Conservation (phyloP, 2,797 vertebrate genomes). For the Lutjanus argentimaculatus region DNA sequence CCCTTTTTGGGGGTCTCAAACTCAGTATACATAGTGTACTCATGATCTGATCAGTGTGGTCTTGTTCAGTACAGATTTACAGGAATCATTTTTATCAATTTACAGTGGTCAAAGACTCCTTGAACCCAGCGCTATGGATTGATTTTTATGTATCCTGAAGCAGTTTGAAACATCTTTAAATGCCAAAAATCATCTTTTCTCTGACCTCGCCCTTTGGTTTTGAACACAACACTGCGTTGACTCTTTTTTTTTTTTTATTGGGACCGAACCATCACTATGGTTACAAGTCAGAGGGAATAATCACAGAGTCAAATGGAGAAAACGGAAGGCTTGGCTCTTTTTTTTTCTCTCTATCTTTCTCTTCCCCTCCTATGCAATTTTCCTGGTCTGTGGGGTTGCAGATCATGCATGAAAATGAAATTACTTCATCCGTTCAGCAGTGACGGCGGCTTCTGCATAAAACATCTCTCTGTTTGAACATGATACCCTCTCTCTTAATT, state of each 20-base stretch:
- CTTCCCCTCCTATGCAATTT: slow-evolving; percentile 80
- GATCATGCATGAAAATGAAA: slow-evolving; percentile 90
- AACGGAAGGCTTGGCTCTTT: slow-evolving; percentile 59
- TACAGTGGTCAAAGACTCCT: background rate
- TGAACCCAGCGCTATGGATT: background rate
- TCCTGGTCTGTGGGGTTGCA: slow-evolving; percentile 81
- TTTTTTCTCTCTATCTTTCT: slow-evolving; percentile 54
- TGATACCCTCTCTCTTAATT: slow-evolving; percentile 85
- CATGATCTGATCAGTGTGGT: background rate
- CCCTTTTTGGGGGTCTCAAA: background rate
- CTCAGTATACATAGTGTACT: too few species aligned
- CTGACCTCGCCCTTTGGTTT: slow-evolving; percentile 6
- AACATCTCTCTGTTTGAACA: slow-evolving; percentile 86
- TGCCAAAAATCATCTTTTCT: slow-evolving; percentile 27
- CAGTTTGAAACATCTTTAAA: background rate
- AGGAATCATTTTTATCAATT: background rate
- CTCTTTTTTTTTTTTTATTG: slow-evolving; percentile 28
- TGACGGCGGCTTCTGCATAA: slow-evolving; percentile 86
- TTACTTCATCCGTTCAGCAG: slow-evolving; percentile 84
- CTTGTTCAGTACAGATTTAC: background rate
- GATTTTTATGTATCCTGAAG: background rate
- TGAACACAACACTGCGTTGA: slow-evolving; percentile 14
- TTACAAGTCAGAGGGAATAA: slow-evolving; percentile 78
- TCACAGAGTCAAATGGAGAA: slow-evolving; percentile 76
- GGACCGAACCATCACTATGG: slow-evolving; percentile 73